Conservation (phyloP, 2,113 vertebrate genomes). For the Alces alces region DNA sequence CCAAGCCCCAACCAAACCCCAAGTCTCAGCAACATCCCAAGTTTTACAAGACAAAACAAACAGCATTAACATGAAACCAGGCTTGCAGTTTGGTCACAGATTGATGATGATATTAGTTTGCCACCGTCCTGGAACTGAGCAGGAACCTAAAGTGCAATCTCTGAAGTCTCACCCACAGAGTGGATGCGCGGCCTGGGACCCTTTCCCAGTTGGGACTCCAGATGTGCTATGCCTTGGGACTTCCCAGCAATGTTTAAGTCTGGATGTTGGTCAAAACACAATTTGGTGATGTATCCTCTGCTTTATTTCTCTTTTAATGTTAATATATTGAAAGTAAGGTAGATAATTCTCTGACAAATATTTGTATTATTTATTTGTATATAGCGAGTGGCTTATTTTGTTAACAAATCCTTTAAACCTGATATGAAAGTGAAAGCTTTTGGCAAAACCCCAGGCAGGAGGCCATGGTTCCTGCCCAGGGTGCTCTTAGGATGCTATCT, state of each 20-base stretch:
- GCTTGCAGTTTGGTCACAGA: background rate
- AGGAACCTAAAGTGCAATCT: background rate
- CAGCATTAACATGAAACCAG: background rate
- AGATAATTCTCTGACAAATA: background rate
- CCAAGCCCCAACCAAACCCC: background rate
- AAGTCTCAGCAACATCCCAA: background rate
- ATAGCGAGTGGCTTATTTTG: background rate
- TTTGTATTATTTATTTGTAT: background rate
- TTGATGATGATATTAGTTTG: background rate
- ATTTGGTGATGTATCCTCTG: background rate
- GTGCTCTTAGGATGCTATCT: background rate
- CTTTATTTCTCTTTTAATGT: background rate
- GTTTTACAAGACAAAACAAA: background rate
- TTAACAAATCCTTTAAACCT: background rate
- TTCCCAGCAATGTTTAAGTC: background rate
- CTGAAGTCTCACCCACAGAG: background rate
- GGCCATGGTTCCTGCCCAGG: background rate
- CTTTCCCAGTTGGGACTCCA: background rate
- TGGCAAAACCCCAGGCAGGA: background rate
- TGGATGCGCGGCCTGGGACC: fast-evolving
- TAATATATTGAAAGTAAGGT: background rate
- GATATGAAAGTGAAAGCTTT: background rate
- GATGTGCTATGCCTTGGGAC: background rate
- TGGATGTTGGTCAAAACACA: background rate
- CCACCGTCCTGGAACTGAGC: background rate